These are phyloP conservation scores for Tenebrio molitor DNA, from an alignment of 1,140 invertebrate species.

Conservation along the genomic window DNA sequence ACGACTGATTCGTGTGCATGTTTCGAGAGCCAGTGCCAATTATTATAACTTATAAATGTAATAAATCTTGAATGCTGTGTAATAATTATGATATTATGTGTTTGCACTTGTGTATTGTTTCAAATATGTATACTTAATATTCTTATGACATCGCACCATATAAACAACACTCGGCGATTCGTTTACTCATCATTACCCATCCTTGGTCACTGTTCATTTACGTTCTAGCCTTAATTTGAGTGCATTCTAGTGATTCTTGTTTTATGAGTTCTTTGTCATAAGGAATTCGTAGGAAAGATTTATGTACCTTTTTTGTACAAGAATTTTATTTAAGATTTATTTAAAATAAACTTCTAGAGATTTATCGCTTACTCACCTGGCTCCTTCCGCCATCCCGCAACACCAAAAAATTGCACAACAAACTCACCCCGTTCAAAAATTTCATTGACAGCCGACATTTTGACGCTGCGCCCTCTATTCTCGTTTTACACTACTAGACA, in stretches of 20 bases:
- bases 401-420: too few species aligned
- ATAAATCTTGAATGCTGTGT: conserved; percentile 62
- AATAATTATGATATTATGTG: conserved; percentile 62
- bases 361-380: background rate
- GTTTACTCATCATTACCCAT: conserved; percentile 4
- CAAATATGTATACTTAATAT: conserved; percentile 62
- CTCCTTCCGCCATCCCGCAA: too few species aligned
- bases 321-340: conserved; percentile 55
- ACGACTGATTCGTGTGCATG: conserved; percentile 34
- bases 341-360: conserved; percentile 54
- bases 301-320: conserved; percentile 59
- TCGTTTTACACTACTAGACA: too few species aligned
- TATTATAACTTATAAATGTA: conserved; percentile 61
- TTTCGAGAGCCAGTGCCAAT: conserved; percentile 60
- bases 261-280: conserved; percentile 56
- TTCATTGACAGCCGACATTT: too few species aligned
- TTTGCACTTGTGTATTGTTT: conserved; percentile 65
- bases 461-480: too few species aligned
- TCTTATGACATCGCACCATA: conserved; percentile 61
- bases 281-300: conserved; percentile 55
- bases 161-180: conserved; percentile 47
- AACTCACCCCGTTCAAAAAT: too few species aligned
- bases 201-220: conserved; percentile 52
- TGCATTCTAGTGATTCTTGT: conserved; percentile 58
- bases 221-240: conserved; percentile 54